Conservation (phyloP, 1,140 invertebrate genomes). For the fruit fly (Drosophila melanogaster) region DNA sequence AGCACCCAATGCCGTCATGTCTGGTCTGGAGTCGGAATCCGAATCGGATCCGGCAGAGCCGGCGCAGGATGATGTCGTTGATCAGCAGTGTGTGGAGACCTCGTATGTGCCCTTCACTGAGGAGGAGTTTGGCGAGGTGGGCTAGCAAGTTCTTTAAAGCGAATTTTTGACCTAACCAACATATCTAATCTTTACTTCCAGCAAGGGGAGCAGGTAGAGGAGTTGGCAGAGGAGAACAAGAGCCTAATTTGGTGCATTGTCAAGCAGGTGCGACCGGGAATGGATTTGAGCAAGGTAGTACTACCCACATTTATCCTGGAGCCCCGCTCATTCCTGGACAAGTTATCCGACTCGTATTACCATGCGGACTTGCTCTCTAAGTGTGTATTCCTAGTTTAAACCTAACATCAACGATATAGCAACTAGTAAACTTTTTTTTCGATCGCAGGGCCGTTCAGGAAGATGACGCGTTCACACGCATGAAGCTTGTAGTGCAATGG, state of each 20-base stretch:
- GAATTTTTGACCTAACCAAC: too few species aligned
- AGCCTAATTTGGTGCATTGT: conserved; percentile 96
- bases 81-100: conserved; percentile 86
- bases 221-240: conserved; percentile 97
- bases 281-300: conserved; percentile 98
- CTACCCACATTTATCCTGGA: conserved; percentile 96
- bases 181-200: conserved; percentile 70
- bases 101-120: conserved; percentile 87
- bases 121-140: conserved; percentile 89
- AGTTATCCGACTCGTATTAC: conserved; percentile 96
- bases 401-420: background rate
- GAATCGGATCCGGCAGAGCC: conserved; percentile 71
- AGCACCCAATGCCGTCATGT: conserved; percentile 70
- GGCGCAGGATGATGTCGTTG: conserved; percentile 47
- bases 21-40: conserved; percentile 74
- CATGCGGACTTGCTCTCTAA: conserved; percentile 95
- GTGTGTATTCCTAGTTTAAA: conserved; percentile 86
- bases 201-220: conserved; percentile 95
- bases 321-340: conserved; percentile 96
- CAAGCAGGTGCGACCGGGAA: conserved; percentile 97
- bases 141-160: conserved; percentile 3
- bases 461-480: conserved; percentile 95
- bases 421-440: background rate
- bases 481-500: conserved; percentile 95
- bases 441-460: conserved; percentile 90